Conservation (phyloP, 2,113 vertebrate genomes). For the Hyperopisus bebe region DNA sequence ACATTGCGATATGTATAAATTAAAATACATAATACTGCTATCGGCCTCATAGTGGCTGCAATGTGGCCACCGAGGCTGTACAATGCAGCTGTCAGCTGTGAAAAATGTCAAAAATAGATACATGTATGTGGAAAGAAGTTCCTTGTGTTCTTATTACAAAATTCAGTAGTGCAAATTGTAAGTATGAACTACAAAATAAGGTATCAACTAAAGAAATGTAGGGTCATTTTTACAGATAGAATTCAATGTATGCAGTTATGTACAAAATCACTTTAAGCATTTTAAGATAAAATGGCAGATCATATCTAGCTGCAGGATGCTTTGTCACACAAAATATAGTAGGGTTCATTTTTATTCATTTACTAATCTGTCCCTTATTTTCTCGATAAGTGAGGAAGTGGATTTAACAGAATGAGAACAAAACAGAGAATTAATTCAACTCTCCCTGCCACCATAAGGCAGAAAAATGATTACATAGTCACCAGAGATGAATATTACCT, state of each 20-base stretch:
- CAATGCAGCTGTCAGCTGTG: neutral
- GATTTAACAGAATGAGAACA: slow-evolving; percentile 26
- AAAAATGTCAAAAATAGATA: neutral
- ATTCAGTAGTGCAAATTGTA: neutral
- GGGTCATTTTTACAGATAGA: neutral
- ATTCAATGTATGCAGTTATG: neutral
- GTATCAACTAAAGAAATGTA: neutral
- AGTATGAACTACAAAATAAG: neutral
- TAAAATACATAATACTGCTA: too few relatives aligned
- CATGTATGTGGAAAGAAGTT: neutral
- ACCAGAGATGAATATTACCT: slow-evolving; percentile 43
- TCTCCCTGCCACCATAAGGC: slow-evolving; percentile 48
- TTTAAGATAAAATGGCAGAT: neutral
- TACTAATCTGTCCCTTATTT: slow-evolving; percentile 13
- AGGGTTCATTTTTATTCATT: slow-evolving; percentile 1
- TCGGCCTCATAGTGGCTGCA: too few relatives aligned
- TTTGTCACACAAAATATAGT: neutral
- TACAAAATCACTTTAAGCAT: neutral
- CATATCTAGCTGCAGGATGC: neutral
- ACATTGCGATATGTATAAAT: too few relatives aligned
- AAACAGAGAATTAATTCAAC: slow-evolving; percentile 23
- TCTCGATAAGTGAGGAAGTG: slow-evolving; percentile 3
- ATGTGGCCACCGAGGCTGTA: neutral
- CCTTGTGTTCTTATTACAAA: neutral
- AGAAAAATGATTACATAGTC: slow-evolving; percentile 49